phyloP scores from a whole-genome alignment of 1,140 invertebrate genomes.

The Drosophila parvula region DNA sequence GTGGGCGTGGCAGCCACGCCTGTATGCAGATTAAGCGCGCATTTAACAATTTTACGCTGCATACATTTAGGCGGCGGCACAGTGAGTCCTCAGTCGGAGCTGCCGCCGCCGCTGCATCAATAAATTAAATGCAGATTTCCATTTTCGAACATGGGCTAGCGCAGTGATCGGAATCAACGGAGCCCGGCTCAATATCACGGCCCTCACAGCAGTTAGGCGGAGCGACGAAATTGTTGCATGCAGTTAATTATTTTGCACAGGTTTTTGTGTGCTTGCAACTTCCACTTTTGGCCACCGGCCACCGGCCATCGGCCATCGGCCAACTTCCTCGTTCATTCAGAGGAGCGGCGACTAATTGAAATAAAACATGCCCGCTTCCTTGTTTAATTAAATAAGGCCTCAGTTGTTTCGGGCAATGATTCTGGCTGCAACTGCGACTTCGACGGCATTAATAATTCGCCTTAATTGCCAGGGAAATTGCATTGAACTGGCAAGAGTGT shows the following conservation, averaged over 20 bases:
- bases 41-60: constrained; percentile 81
- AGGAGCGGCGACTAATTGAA: constrained; percentile 67
- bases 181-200: constrained; percentile 54
- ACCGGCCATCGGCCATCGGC: not conserved
- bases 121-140: constrained; percentile 82
- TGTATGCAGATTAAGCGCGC: constrained; percentile 78
- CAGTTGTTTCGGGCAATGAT: constrained; percentile 33
- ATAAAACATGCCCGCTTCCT: constrained; percentile 62
- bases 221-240: constrained; percentile 78
- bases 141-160: constrained; percentile 54
- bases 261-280: constrained; percentile 60
- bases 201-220: constrained; percentile 65
- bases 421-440: constrained; percentile 12
- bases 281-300: constrained; percentile 28
- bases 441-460: constrained; percentile 31
- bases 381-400: constrained; percentile 71
- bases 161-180: constrained; percentile 4
- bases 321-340: constrained; percentile 15
- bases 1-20: constrained; percentile 45
- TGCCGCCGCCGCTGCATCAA: constrained; percentile 64
- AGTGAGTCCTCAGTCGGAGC: constrained; percentile 55
- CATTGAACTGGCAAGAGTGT: constrained; percentile 10
- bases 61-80: constrained; percentile 71
- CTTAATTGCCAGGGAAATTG: constrained; percentile 43
- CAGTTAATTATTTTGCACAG: constrained; percentile 80